Evolutionary conservation across 2,888 invertebrate species (phyloP).

Genomic region (Drosophila mercatorum): DNA sequence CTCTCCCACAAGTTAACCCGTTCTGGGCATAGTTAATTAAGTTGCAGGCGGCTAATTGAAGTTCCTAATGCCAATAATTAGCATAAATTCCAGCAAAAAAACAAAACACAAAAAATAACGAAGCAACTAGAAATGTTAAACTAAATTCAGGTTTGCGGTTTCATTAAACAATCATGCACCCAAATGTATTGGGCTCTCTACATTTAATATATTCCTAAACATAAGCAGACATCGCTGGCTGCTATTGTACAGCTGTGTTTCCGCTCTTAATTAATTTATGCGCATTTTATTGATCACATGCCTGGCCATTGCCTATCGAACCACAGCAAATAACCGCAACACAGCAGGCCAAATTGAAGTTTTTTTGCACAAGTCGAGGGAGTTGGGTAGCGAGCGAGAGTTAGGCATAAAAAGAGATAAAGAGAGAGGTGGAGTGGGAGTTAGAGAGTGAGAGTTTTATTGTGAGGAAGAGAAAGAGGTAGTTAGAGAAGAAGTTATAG

Average conservation of each 20-base stretch:
- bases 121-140: constrained; percentile 42
- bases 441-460: neutral
- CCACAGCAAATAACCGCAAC: constrained; percentile 24
- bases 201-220: constrained; percentile 26
- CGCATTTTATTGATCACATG: constrained; percentile 68
- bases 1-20: constrained; percentile 47
- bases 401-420: neutral
- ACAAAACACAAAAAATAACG: neutral
- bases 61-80: constrained; percentile 32
- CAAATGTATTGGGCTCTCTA: constrained; percentile 14
- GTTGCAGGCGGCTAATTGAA: constrained; percentile 47
- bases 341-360: constrained; percentile 22
- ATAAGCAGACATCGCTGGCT: constrained; percentile 16
- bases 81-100: constrained; percentile 48
- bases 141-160: constrained; percentile 62
- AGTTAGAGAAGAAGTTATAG: no score
- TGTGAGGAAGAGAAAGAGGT: no score
- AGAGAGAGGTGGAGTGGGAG: no score
- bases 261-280: constrained; percentile 75
- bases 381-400: neutral
- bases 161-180: constrained; percentile 55
- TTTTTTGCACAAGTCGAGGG: constrained; percentile 5
- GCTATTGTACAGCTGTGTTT: constrained; percentile 34
- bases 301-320: constrained; percentile 23
- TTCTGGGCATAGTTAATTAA: constrained; percentile 63